Evolutionary conservation across 2,888 invertebrate genomes (phyloP), one percentile per base, ranked within the genome.

Genomic region (Argynnis bischoffii): DNA sequence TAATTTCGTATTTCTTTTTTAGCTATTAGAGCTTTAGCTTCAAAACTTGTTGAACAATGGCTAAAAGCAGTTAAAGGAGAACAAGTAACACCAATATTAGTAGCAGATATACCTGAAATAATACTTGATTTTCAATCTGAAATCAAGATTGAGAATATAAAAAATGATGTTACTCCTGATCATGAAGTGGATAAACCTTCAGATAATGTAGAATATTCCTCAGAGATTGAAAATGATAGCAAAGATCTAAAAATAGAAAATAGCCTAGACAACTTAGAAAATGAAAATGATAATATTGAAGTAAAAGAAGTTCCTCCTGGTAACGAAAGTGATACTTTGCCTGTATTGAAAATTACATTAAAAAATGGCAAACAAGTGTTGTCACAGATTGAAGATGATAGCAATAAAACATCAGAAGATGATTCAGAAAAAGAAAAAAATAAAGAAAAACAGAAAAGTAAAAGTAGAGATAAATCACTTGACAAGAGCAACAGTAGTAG

Each of bases 1-100:
- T 26, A 48, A 26, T 1, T 14, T 51, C 4, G 35, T 41, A 14
- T 26, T 57, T 60, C 55, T 63, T 55, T 93, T 94, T 77, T 90
- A 97, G 97, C 94, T 81, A 96, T 97, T 67, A 94, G 96, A 81
- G 94, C 95, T 67, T 89, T 97, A 77, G 97, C 98, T 15, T 94
- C 95, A 67, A 95, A 96, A 78, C 93, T 98, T 69, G 98, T 98
- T 41, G 97, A 97, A 80, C 96, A 96, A 82, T 98, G 98, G 98
- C 93, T 98, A 77, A 96, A 96, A 85, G 96, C 97, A 67, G 97
- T 98, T 2, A 97, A 98, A 86, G 96, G 95, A 70, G 95, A 96
- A 87, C 92, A 94, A 69, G 93, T 94, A 41, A 85, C 91, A 64
- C 91, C 90, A 63, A 78, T 92, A 69, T 78, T 78, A 72, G 72